phyloP scores from a whole-genome alignment of 2,888 invertebrate species.

The Platerodrilus igneus region DNA sequence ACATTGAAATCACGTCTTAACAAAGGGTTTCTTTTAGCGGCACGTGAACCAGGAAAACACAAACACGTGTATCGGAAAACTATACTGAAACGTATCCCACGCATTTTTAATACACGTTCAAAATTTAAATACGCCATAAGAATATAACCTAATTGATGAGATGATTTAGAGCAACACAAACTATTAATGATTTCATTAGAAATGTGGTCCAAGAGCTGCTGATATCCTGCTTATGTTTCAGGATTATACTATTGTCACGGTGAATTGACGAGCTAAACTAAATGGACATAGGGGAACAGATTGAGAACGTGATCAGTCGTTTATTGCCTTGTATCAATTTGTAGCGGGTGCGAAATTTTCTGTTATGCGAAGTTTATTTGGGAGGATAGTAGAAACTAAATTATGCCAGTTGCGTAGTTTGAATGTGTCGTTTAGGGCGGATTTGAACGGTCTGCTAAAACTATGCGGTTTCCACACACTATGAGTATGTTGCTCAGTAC shows the following conservation, averaged over 20 bases:
- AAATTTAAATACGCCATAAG: too few relatives aligned
- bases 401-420: too few relatives aligned
- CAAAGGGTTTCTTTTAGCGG: slow-evolving; percentile 43
- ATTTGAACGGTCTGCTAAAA: too few relatives aligned
- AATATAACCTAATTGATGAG: too few relatives aligned
- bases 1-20: slow-evolving; percentile 43
- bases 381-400: too few relatives aligned
- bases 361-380: too few relatives aligned
- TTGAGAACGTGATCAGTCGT: slow-evolving; percentile 31
- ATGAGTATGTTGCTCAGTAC: too few relatives aligned
- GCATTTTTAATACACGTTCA: neutral
- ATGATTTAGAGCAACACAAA: too few relatives aligned
- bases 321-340: slow-evolving; percentile 33
- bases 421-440: too few relatives aligned
- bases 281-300: slow-evolving; percentile 27
- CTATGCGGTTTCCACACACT: too few relatives aligned
- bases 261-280: slow-evolving; percentile 24
- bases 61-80: slow-evolving; percentile 38
- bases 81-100: slow-evolving; percentile 9
- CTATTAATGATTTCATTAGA: too few relatives aligned
- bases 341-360: slow-evolving; percentile 29
- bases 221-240: slow-evolving; percentile 24
- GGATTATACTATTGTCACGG: slow-evolving; percentile 26
- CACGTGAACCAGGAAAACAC: slow-evolving; percentile 46
- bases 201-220: too few relatives aligned